phyloP scores from a whole-genome alignment of 1,140 invertebrate species.

The Battus philenor region DNA sequence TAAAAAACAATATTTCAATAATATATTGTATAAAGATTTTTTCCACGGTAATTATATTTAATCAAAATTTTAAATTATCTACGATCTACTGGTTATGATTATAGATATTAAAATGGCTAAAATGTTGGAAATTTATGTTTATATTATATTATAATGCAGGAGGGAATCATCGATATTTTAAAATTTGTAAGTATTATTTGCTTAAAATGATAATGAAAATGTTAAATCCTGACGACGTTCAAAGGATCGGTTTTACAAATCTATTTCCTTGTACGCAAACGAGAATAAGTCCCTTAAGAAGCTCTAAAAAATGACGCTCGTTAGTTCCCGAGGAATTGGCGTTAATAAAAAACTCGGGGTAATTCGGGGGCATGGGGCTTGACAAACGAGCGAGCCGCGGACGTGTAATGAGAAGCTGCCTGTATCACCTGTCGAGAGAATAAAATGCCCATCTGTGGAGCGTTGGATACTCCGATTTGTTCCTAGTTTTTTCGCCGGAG shows the following conservation, averaged over 20 bases:
- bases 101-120: no score
- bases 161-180: no score
- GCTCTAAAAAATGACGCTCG: slow-evolving; percentile 51
- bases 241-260: slow-evolving; percentile 2
- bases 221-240: background rate
- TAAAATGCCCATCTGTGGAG: slow-evolving; percentile 33
- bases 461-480: slow-evolving; percentile 23
- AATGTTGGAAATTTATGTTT: no score
- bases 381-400: slow-evolving; percentile 50
- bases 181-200: no score
- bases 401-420: slow-evolving; percentile 43
- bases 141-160: no score
- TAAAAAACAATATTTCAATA: no score
- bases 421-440: slow-evolving; percentile 49
- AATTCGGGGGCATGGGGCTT: slow-evolving; percentile 51
- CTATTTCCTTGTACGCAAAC: slow-evolving; percentile 13
- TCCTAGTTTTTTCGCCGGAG: slow-evolving; percentile 16
- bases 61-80: no score
- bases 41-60: no score
- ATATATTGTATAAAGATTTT: no score
- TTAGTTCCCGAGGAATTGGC: slow-evolving; percentile 55
- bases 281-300: slow-evolving; percentile 30
- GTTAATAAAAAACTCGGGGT: slow-evolving; percentile 61
- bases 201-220: no score
- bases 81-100: no score